Evolutionary conservation across 2,797 vertebrate genomes (phyloP).

Genomic region (Poliocrania exsul): DNA sequence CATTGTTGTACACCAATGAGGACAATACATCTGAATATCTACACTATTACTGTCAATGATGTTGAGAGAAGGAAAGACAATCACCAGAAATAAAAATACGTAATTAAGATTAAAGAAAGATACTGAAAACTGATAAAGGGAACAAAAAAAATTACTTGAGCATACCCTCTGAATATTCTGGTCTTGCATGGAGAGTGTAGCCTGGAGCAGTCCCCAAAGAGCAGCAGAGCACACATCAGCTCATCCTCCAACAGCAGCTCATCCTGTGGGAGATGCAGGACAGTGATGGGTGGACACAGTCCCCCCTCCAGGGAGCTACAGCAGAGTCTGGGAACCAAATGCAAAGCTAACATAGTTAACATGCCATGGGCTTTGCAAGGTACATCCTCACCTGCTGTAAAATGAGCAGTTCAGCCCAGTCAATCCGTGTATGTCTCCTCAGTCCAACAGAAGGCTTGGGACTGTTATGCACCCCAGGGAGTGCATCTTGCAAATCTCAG

Average conservation of each 20-base stretch:
- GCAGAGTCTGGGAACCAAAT: neutral
- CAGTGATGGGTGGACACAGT: neutral
- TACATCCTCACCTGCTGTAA: neutral
- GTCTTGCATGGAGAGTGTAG: neutral
- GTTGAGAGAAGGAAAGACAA: neutral
- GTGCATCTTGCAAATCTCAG: neutral
- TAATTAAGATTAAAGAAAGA: neutral
- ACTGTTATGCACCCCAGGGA: neutral
- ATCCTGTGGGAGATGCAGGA: neutral
- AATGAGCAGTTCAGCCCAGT: neutral
- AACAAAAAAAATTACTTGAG: neutral
- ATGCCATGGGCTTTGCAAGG: neutral
- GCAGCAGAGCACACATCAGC: neutral
- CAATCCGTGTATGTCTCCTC: fast-evolving
- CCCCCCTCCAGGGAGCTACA: neutral
- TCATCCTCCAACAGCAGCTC: neutral
- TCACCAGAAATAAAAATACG: neutral
- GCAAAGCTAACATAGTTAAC: neutral
- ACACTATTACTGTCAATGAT: neutral
- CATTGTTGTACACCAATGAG: neutral
- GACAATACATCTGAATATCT: neutral
- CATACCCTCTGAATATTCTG: neutral
- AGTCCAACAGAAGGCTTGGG: neutral
- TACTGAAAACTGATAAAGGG: neutral
- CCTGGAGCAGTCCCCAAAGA: neutral